Percentiles rank a stretch among this genome's conserved stretches.
phyloP scores from a whole-genome alignment of 2,797 vertebrate genomes.

The Pyrocephalus nanus region DNA sequence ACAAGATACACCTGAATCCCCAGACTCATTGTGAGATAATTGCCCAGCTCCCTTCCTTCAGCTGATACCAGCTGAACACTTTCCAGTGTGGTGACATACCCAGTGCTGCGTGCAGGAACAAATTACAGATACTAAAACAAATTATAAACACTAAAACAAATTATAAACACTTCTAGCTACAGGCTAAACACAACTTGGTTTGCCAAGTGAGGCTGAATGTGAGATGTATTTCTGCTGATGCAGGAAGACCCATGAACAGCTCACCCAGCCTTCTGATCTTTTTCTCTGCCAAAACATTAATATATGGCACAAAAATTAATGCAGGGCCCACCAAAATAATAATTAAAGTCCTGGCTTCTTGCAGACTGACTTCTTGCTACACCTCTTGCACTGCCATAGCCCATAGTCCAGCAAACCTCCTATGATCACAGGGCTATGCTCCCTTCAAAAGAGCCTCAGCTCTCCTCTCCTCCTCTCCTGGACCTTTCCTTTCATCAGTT shows the following conservation, averaged over 20 bases:
- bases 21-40: neutral
- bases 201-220: neutral
- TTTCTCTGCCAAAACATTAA: neutral
- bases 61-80: neutral
- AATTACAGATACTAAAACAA: neutral
- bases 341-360: neutral
- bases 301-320: neutral
- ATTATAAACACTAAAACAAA: neutral
- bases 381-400: neutral
- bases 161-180: constrained; percentile 21
- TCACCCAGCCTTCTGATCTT: neutral
- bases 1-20: neutral
- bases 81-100: neutral
- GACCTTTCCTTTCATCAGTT: neutral
- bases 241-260: neutral
- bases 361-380: neutral
- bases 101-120: constrained; percentile 6
- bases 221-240: constrained; percentile 1
- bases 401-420: neutral
- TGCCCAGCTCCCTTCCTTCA: neutral
- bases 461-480: neutral
- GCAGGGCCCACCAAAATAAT: neutral
- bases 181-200: constrained; percentile 5
- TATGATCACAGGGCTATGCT: neutral
- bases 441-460: neutral